Conservation (phyloP, 2,888 invertebrate species). For the Dione juno region DNA sequence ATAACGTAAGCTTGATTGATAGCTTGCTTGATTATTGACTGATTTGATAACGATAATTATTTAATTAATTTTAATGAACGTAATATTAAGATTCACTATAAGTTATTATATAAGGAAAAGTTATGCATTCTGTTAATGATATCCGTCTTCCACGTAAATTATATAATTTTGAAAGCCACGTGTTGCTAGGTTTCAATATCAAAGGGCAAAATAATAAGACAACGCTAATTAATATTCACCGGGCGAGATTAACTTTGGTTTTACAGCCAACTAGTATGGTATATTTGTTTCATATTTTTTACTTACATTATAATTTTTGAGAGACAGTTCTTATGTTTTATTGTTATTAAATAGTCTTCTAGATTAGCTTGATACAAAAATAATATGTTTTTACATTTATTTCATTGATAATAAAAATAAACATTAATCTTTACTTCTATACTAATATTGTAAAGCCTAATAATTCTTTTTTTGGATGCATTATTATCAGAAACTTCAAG, state of each 20-base stretch:
- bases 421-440: no score
- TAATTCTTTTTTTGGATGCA: no score
- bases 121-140: not conserved
- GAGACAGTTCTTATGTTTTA: not conserved
- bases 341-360: no score
- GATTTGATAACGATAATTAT: no score
- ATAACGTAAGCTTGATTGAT: no score
- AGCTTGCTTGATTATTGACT: no score
- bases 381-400: no score
- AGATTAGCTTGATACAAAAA: no score
- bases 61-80: no score
- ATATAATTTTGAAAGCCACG: constrained; percentile 13
- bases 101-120: not conserved
- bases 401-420: no score
- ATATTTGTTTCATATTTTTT: not conserved
- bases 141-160: constrained; percentile 2
- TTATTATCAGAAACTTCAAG: no score
- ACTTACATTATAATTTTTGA: not conserved
- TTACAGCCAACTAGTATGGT: not conserved
- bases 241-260: constrained; percentile 16
- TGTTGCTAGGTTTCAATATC: constrained; percentile 19
- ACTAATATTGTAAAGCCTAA: no score
- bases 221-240: constrained; percentile 20
- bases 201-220: constrained; percentile 21
- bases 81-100: not conserved